Evolutionary conservation across 2,113 vertebrate genomes (phyloP), one percentile per base, ranked within the genome.

Genomic region (Melanerpes aurifrons): DNA sequence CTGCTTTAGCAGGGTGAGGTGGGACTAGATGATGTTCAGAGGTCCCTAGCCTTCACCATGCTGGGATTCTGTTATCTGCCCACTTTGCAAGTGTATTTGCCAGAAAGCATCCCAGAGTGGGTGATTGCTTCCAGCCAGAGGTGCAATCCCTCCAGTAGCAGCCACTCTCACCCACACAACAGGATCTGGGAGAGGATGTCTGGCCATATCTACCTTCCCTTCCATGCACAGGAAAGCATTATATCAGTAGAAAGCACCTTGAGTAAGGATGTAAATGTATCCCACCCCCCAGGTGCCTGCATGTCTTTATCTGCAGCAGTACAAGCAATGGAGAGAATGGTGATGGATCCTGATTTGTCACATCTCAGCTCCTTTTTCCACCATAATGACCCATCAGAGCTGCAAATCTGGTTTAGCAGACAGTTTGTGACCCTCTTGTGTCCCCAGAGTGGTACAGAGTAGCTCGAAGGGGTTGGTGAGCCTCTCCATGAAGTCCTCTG

Each of bases 101-200:
- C 0, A 0, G 64, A 75, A 87, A 91, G 61, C 72, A 35, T 74
- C 64, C 25, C 61, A 2, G 4, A 57, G 85, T 7, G 18, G 16
- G 35, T 26, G n/a, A 53, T 29, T 73, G 35, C 29, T 64, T 90
- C 43, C 45, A 63, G 88, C n/a, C 0, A 0, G 67, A 75, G 75
- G 45, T 73, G 25, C 26, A 26, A 16, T 32, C 76, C 77, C 31
- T 29, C 28, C 26, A 18, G 47, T 72, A 88, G 69, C 80, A 86
- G 61, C 82, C 2, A 0, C 68, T 83, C 73, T 70, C 83, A 71
- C 19, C 50, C 35, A 5, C 2, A 0, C 72, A 64, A 20, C 45
- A 74, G 50, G 80, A 78, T 50, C 62, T 21, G 58, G 47, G 66
- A 77, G 66, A 96, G 82, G 92, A 90, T 88, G 90, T 86, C 72